phyloP scores from a whole-genome alignment of 2,113 vertebrate species.

The Athene cunicularia region DNA sequence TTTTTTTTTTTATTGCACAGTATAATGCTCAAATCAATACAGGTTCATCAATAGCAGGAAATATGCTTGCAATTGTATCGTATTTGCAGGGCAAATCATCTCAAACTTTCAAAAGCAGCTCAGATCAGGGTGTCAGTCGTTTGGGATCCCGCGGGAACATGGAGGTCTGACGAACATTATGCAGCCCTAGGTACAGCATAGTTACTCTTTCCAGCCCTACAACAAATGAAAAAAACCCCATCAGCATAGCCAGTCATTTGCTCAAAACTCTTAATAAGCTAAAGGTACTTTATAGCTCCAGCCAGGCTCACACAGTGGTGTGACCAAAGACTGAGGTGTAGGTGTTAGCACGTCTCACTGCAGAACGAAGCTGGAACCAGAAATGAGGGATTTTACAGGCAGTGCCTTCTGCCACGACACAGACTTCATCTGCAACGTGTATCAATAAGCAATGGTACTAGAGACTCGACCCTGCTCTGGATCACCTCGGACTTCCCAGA shows the following conservation, averaged over 20 bases:
- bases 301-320: background rate
- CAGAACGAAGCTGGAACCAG: background rate
- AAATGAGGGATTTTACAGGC: background rate
- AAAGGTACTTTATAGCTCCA: background rate
- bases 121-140: conserved; percentile 89
- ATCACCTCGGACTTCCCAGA: background rate
- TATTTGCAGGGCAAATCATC: background rate
- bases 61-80: background rate
- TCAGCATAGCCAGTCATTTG: background rate
- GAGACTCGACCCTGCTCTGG: background rate
- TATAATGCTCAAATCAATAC: conserved; percentile 22
- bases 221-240: background rate
- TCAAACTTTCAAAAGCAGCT: background rate
- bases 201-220: conserved; percentile 96
- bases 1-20: conserved; percentile 46
- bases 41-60: conserved; percentile 33
- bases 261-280: background rate
- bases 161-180: conserved; percentile 96
- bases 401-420: background rate
- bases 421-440: background rate
- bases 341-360: background rate
- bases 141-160: conserved; percentile 99
- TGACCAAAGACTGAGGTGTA: background rate
- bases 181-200: conserved; percentile 95
- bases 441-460: background rate